These are phyloP conservation scores for Hypothenemus hampei DNA, from an alignment of 1,140 invertebrate genomes.

Conservation along the genomic window DNA sequence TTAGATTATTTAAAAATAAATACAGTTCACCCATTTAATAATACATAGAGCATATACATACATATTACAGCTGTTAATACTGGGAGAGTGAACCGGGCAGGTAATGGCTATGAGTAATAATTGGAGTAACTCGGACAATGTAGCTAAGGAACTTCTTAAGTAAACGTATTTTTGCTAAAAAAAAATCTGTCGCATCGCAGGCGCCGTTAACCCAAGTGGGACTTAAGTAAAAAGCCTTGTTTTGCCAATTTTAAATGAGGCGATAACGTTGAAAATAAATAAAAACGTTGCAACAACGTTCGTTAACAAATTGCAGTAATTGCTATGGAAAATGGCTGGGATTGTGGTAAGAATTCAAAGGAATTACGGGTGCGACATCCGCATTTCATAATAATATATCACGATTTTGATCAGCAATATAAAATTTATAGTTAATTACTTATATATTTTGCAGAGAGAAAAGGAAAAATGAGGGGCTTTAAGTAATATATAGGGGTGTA, in stretches of 20 bases:
- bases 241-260: not conserved
- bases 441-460: no score
- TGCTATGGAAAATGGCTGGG: no score
- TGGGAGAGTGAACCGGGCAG: not conserved
- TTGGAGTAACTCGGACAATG: slow-evolving; percentile 5
- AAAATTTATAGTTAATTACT: no score
- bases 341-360: no score
- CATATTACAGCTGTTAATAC: slow-evolving; percentile 17
- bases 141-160: slow-evolving; percentile 7
- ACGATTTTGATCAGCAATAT: no score
- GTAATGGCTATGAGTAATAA: slow-evolving; percentile 14
- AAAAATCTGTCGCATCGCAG: slow-evolving; percentile 4
- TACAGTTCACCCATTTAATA: slow-evolving; percentile 18
- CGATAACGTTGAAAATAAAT: not conserved
- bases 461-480: no score
- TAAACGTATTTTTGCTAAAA: slow-evolving; percentile 4
- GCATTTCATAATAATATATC: no score
- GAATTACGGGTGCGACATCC: no score
- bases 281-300: not conserved
- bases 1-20: slow-evolving; percentile 21
- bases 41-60: no score
- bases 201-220: slow-evolving; percentile 1
- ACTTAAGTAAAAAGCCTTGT: not conserved
- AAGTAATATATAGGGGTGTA: no score
- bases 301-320: no score